phyloP scores from a whole-genome alignment of 1,140 invertebrate species.

The Parapsyche elsis region DNA sequence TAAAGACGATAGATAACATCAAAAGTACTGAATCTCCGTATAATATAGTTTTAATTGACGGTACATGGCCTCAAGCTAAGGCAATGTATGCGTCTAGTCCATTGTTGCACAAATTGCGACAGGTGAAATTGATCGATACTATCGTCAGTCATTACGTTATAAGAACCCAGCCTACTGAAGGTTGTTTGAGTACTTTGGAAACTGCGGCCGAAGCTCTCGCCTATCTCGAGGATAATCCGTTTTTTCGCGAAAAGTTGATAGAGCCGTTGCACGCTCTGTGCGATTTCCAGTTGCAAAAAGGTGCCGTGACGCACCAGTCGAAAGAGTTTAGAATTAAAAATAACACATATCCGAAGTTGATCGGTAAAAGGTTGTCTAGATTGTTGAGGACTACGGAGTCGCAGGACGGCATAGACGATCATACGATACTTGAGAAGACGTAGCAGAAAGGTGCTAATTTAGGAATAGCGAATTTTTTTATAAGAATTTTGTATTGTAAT shows the following conservation, averaged over 20 bases:
- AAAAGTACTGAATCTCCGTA: constrained; percentile 67
- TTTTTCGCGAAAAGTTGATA: constrained; percentile 76
- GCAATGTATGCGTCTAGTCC: constrained; percentile 82
- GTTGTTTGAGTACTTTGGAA: constrained; percentile 91
- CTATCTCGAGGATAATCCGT: constrained; percentile 77
- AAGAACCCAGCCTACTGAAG: constrained; percentile 91
- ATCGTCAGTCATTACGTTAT: constrained; percentile 89
- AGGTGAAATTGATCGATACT: constrained; percentile 80
- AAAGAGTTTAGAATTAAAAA: constrained; percentile 90
- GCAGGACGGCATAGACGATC: not conserved
- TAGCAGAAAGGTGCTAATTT: no score
- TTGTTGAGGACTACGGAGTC: constrained; percentile 63
- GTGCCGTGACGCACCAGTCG: constrained; percentile 92
- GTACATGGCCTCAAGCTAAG: constrained; percentile 95
- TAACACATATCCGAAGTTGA: constrained; percentile 84
- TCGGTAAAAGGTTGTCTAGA: constrained; percentile 81
- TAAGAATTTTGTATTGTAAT: no score
- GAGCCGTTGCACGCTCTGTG: constrained; percentile 86
- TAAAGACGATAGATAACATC: constrained; percentile 65
- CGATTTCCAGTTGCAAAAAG: constrained; percentile 87
- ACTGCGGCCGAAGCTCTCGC: constrained; percentile 86
- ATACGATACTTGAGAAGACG: not conserved
- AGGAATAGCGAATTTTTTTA: no score
- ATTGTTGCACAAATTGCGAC: constrained; percentile 73
- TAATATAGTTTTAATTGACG: constrained; percentile 90